Base-by-base conservation (phyloP, 2,113 vertebrate species). In the Chloroceryle aenea region DNA sequence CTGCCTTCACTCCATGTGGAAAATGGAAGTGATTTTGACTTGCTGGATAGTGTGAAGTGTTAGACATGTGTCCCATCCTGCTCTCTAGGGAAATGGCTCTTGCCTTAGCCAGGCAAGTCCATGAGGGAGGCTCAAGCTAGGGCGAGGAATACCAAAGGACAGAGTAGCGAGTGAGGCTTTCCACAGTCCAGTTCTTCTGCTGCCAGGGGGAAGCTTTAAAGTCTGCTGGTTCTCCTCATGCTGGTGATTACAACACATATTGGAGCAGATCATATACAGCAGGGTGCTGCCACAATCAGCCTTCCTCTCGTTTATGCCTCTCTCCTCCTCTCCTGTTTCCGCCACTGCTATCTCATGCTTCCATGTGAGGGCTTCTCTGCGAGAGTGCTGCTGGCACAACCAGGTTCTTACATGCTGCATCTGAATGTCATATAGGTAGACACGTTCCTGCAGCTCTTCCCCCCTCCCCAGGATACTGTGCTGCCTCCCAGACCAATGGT, bases 1-100 rank as follows among this genome's bases (percentile, higher is more conserved):
- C 96, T 96, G 96, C 93, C 93, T 97, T 69, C 9, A 16, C 71
- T 95, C 89, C 47, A 0, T 75, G 71, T 78, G 77, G 87, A 91
- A 95, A 91, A 94, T 12, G 47, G 86, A 85, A 96, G 53, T 45
- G 56, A 94, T 92, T 94, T 94, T 91, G 87, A 95, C 91, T 76
- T 89, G 22, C 73, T 89, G 75, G 68, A 87, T 27, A 71, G 61
- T 2, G 10, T 47, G 68, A 90, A 93, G 86, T 74, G 63, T 89
- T 74, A 92, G 80, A 59, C 79, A 7, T 95, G 79, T 74, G 50
- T 34, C 52, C 47, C 0, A 0, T 85, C 59, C 21, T 48, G 47
- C 64, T 68, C 26, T 87, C 48, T n/a, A 63, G 83, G 86, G 38
- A 92, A 80, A 84, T 6, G 20, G 42, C 89, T 93, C 68, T 84